Conservation (phyloP, 2,888 invertebrate genomes). For the Drosophila demipolita region DNA sequence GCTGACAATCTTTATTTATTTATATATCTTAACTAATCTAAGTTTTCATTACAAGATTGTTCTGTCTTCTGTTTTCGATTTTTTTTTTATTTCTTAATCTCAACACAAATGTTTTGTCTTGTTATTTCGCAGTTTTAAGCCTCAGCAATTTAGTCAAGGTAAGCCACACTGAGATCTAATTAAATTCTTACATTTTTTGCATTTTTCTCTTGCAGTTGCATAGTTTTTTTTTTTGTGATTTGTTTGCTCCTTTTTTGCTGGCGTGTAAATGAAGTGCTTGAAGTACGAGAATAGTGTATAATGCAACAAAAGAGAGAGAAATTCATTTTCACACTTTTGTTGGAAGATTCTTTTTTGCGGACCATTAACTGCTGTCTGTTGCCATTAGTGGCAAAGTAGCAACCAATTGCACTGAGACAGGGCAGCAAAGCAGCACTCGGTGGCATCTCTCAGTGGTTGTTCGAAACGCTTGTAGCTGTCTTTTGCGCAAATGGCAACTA, state of each 20-base stretch:
- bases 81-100: not conserved
- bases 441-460: conserved; percentile 44
- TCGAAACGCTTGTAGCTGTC: conserved; percentile 49
- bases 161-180: conserved; percentile 40
- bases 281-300: conserved; percentile 8
- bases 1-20: not conserved
- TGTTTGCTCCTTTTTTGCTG: not conserved
- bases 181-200: conserved; percentile 50
- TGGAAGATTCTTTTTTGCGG: conserved; percentile 51
- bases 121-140: conserved; percentile 16
- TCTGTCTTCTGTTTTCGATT: not conserved
- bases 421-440: conserved; percentile 51
- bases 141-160: conserved; percentile 28
- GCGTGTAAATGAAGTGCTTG: conserved; percentile 7
- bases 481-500: conserved; percentile 65
- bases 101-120: not conserved
- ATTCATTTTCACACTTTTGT: conserved; percentile 61
- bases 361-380: conserved; percentile 76
- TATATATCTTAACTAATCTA: not conserved
- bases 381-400: conserved; percentile 70
- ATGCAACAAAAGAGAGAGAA: conserved; percentile 12
- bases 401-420: conserved; percentile 56
- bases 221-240: conserved; percentile 12
- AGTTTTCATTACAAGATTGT: not conserved
- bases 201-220: conserved; percentile 26